A percentile compares a stretch with the other conserved stretches of the same genome.
phyloP scores from a whole-genome alignment of 2,888 invertebrate genomes.

The Oxycera nigricornis region DNA sequence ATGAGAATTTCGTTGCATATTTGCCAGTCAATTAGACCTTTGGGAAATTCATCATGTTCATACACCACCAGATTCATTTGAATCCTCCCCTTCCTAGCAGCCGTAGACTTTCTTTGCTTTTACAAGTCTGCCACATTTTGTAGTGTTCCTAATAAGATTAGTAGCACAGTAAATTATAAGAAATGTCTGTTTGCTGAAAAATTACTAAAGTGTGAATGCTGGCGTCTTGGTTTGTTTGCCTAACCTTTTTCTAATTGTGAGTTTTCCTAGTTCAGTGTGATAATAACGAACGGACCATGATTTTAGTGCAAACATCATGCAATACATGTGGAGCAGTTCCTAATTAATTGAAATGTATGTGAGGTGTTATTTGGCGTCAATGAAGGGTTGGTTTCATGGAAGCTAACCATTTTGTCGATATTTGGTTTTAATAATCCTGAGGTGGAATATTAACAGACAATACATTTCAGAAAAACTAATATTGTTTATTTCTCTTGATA shows the following conservation, averaged over 20 bases:
- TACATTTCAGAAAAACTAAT: no score
- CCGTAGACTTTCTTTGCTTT: no score
- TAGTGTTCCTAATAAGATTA: slow-evolving; percentile 22
- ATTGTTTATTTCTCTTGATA: no score
- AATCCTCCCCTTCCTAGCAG: no score
- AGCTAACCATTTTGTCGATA: no score
- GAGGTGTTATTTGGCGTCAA: not conserved
- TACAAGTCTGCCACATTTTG: no score
- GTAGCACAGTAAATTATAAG: slow-evolving; percentile 25
- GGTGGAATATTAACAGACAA: no score
- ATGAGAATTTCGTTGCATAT: slow-evolving; percentile 2
- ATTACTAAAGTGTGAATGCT: slow-evolving; percentile 30
- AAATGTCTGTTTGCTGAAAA: slow-evolving; percentile 33
- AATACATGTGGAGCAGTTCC: slow-evolving; percentile 1
- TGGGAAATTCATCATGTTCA: slow-evolving; percentile 1
- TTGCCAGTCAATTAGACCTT: slow-evolving; percentile 6
- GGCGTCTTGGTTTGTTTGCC: not conserved
- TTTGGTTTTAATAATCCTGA: no score
- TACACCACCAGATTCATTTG: no score
- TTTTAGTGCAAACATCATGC: not conserved
- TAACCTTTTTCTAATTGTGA: slow-evolving; percentile 19
- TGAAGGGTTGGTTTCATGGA: not conserved
- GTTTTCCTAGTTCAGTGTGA: not conserved
- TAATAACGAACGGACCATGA: not conserved
- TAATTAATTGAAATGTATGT: slow-evolving; percentile 32